A percentile compares a stretch with the other conserved stretches of the same genome.
These are phyloP conservation scores for Hipparchia semele DNA, from an alignment of 2,888 invertebrate species.

Conservation along the genomic window DNA sequence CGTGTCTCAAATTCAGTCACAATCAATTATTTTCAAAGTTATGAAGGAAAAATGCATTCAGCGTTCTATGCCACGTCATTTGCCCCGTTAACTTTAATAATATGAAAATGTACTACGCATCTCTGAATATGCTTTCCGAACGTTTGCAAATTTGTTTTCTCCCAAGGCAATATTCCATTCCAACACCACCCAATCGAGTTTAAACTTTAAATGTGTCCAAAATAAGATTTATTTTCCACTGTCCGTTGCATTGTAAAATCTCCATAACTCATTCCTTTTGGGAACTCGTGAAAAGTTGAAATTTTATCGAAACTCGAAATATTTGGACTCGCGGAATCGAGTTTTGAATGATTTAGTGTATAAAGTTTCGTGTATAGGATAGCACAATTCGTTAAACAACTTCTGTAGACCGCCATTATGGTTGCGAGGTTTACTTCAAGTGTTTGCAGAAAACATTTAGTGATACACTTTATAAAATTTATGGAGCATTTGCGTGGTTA, in stretches of 20 bases:
- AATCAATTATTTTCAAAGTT: too few relatives aligned
- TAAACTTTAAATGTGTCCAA: conserved; percentile 16
- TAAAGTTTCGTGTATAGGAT: conserved; percentile 47
- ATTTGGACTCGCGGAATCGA: conserved; percentile 48
- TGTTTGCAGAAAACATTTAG: not conserved
- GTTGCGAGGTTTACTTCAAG: not conserved
- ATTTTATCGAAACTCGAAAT: conserved; percentile 67
- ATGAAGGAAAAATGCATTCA: too few relatives aligned
- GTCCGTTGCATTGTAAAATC: conserved; percentile 38
- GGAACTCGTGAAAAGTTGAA: conserved; percentile 65
- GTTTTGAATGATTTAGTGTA: conserved; percentile 59
- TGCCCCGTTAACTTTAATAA: conserved; percentile 39
- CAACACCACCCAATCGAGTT: conserved; percentile 9
- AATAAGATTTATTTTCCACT: conserved; percentile 26
- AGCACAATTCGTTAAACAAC: conserved; percentile 25
- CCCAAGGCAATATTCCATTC: conserved; percentile 28
- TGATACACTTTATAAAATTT: conserved; percentile 1
- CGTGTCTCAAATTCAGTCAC: too few relatives aligned
- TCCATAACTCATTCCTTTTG: conserved; percentile 58
- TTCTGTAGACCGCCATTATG: conserved; percentile 20
- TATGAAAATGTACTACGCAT: conserved; percentile 39
- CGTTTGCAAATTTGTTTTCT: conserved; percentile 37
- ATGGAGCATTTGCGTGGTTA: not conserved
- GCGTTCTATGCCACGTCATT: too few relatives aligned
- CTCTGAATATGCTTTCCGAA: conserved; percentile 32